Percentiles rank a stretch among this genome's conserved stretches.
Conservation (phyloP, 2,797 vertebrate genomes). For the Oreochromis grahami region DNA sequence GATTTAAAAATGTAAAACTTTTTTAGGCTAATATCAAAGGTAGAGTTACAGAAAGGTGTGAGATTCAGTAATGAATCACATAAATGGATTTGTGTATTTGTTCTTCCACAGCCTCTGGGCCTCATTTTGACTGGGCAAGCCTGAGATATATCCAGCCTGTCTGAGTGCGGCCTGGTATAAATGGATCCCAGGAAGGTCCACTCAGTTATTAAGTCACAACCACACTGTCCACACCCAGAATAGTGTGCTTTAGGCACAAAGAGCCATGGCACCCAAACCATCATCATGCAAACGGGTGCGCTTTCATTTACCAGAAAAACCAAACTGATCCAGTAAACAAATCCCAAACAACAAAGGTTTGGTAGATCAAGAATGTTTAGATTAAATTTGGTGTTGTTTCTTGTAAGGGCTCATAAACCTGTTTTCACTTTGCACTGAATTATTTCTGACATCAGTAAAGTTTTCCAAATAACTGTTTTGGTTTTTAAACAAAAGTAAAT, state of each 20-base stretch:
- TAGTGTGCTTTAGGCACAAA: slow-evolving; percentile 22
- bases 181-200: slow-evolving; percentile 60
- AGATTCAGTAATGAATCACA: not conserved
- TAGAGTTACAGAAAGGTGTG: not conserved
- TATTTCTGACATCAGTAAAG: not conserved
- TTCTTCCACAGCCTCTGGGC: not conserved
- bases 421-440: not conserved
- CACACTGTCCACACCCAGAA: slow-evolving; percentile 68
- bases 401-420: not conserved
- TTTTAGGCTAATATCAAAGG: not conserved
- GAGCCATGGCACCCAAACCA: slow-evolving; percentile 44
- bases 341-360: not conserved
- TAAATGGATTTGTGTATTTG: not conserved
- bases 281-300: slow-evolving; percentile 18
- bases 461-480: not conserved
- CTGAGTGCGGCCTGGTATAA: slow-evolving; percentile 49
- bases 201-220: slow-evolving; percentile 69
- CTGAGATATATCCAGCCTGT: slow-evolving; percentile 42
- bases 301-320: slow-evolving; percentile 25
- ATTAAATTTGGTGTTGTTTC: not conserved
- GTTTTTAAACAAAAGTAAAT: not conserved
- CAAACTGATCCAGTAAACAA: not conserved
- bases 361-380: not conserved
- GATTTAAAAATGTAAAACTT: not conserved
- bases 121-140: slow-evolving; percentile 16